Evolutionary conservation across 2,797 vertebrate species (phyloP).

Genomic region (Synaphobranchus kaupii): DNA sequence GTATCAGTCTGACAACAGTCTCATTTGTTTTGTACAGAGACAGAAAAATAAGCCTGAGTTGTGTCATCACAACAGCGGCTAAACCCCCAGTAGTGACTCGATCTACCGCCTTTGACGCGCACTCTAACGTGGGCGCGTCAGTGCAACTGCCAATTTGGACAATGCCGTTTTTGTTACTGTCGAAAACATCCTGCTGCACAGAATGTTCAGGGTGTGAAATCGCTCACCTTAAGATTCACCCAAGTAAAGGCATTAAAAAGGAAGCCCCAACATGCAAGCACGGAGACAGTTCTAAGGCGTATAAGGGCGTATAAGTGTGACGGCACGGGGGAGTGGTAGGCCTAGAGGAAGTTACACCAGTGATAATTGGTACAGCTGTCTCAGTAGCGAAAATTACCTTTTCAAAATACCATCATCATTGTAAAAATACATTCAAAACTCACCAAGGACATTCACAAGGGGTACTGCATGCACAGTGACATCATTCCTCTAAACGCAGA

Average conservation of each 20-base stretch:
- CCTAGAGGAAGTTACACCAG: neutral
- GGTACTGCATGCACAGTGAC: neutral
- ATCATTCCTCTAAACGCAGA: too few species aligned
- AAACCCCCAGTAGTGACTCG: neutral
- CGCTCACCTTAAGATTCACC: neutral
- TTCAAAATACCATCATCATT: neutral
- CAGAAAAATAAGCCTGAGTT: neutral
- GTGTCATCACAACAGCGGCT: too few species aligned
- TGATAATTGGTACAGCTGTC: neutral
- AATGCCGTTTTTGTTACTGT: neutral
- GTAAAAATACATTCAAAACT: neutral
- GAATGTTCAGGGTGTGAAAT: neutral
- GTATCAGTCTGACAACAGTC: neutral
- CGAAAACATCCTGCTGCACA: neutral
- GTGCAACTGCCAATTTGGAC: neutral
- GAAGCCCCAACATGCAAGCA: neutral
- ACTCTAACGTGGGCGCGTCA: too few species aligned
- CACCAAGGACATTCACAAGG: neutral
- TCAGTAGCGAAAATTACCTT: neutral
- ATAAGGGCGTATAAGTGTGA: neutral
- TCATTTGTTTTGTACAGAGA: neutral
- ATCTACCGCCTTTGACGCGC: neutral
- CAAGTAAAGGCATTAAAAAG: neutral
- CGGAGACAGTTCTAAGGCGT: neutral
- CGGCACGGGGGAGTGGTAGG: neutral